A percentile compares a stretch with the other conserved stretches of the same genome.
Conservation (phyloP, 2,888 invertebrate species). For the Nasonovia ribisnigri region DNA sequence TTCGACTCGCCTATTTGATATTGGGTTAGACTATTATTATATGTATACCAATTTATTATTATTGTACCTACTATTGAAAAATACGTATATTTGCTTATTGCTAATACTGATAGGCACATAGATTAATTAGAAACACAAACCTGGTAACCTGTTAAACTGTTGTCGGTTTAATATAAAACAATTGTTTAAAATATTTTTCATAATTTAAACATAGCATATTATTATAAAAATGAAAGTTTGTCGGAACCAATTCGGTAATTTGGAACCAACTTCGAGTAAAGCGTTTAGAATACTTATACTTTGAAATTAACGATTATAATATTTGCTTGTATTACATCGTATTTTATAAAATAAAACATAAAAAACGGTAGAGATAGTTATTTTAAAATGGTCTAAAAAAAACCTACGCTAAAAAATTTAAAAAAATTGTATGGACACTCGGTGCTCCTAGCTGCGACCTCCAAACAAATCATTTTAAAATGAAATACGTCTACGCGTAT, state of each 20-base stretch:
- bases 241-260: background rate
- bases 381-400: background rate
- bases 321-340: background rate
- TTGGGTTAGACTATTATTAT: background rate
- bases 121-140: background rate
- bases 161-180: background rate
- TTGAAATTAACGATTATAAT: background rate
- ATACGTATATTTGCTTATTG: background rate
- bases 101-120: background rate
- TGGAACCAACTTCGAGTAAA: background rate
- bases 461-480: background rate
- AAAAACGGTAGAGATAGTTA: background rate
- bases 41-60: background rate
- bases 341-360: background rate
- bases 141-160: background rate
- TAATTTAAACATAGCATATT: too few species aligned
- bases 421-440: background rate
- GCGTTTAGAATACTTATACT: background rate
- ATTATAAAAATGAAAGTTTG: background rate
- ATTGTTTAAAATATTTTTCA: background rate
- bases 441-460: background rate
- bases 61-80: background rate
- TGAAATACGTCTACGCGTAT: background rate
- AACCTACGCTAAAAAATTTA: background rate
- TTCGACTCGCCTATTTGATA: background rate